Base-by-base conservation (phyloP, 2,797 vertebrate species). In the Macroramphosus scolopax region DNA sequence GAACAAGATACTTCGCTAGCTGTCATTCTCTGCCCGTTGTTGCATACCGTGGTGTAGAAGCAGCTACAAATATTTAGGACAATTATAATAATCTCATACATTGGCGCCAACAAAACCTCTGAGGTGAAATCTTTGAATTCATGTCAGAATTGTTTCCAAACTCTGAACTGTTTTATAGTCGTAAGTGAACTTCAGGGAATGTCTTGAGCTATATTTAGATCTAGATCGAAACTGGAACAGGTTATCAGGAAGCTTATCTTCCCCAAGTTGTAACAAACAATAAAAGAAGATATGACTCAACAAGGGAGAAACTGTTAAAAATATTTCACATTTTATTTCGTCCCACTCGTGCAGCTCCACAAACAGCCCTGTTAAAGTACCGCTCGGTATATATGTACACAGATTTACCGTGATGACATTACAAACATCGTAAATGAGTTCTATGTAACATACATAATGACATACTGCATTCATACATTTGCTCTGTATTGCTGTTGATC, bases 241-340 rank as follows among this genome's bases (percentile, higher is more conserved):
- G n/a, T n/a, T n/a, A n/a, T n/a, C n/a, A n/a, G n/a, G n/a, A n/a
- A n/a, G n/a, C n/a, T n/a, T 3, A 22, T 22, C 6, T 22, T 22
- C 20, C 6, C 6, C 6, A 22, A 3, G 6, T 22, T 22, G 20
- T 22, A 3, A 22, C 20, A 22, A 6, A 3, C 20, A 22, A 22
- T 3, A 22, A 22, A 22, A n/a, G n/a, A n/a, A n/a, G n/a, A n/a
- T n/a, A 3, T 8, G 17, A 36, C 75, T 55, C 18, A 40, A 15
- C 28, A 14, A 39, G 36, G 29, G 13, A 7, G 12, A 22, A 47
- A 35, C 5, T 15, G 30, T 81, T 67, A 60, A n/a, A 22, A 66
- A 83, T 68, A 82, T 78, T 87, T 87, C 82, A 88, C 83, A 88
- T 90, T 90, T 90, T 87, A 85, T 88, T 88, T 73, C 51, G 48